Base-by-base conservation (phyloP, 2,888 invertebrate genomes). In the Athalia rosae region DNA sequence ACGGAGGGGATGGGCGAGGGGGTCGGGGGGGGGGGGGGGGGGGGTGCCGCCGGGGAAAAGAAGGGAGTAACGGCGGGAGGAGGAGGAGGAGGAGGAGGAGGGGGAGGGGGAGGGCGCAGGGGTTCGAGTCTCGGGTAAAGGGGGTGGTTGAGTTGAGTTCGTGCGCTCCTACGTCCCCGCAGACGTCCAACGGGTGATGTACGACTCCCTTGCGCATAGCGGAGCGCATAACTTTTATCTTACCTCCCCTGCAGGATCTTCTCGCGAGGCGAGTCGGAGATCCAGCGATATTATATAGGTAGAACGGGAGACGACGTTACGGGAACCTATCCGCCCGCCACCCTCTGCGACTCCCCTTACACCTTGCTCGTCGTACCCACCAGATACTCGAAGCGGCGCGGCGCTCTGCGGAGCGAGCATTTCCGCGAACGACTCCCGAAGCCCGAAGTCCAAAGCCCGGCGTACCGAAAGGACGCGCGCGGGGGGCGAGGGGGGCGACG, bases 191-290 rank as follows among this genome's bases (percentile, higher is more conserved):
- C 85, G 84, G 84, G 83, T 89, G 89, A 89, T 88, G 82, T 88
- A 89, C 85, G 89, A 88, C 88, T 88, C 89, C 89, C 89, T 86
- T 84, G 89, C 87, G 88, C 88, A 88, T 88, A 87, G 87, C 88
- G 82, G 83, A 84, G 86, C 88, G 87, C 89, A 87, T 89, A 89
- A 89, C 88, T 87, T 87, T 87, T 86, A 86, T 87, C 87, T 84
- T 83, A 83, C 82, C 82, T 81, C 84, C 84, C 83, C 82, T 82
- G 85, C 82, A 81, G 80, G 83, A 84, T 84, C 83, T 83, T 84
- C 74, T 74, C 80, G 81, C 82, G 78, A 79, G 82, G 84, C 74
- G 76, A 76, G 76, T 53, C 28, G 28, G 74, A 84, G 85, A 85
- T 85, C 81, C 81, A 80, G 82, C 82, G 84, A 84, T 84, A 84